Conservation (phyloP, 2,888 invertebrate species). For the Pseudococcus longispinus region DNA sequence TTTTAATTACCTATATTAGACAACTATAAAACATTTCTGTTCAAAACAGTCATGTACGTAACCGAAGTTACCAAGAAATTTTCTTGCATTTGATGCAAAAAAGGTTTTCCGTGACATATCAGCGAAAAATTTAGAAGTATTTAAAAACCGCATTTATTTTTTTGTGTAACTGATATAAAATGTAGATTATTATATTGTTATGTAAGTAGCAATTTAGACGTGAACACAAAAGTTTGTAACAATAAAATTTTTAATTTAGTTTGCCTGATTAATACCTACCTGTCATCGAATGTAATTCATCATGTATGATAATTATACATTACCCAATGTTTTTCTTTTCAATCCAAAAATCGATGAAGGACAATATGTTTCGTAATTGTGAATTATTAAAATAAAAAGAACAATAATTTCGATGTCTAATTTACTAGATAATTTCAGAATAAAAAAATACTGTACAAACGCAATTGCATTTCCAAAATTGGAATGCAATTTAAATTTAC, state of each 20-base stretch:
- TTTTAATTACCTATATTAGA: not conserved
- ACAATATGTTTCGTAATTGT: not conserved
- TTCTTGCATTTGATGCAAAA: not conserved
- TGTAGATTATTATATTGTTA: not conserved
- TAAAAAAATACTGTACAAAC: not conserved
- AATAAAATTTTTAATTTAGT: not conserved
- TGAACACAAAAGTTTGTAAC: not conserved
- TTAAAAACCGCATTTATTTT: not conserved
- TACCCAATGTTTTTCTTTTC: not conserved
- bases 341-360: not conserved
- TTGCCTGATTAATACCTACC: not conserved
- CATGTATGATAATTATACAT: not conserved
- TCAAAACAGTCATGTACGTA: not conserved
- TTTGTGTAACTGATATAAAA: not conserved
- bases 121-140: not conserved
- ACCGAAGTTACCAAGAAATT: slow-evolving; percentile 22
- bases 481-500: not conserved
- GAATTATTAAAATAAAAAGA: not conserved
- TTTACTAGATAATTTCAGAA: not conserved
- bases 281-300: not conserved
- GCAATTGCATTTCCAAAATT: not conserved
- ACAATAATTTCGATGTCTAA: not conserved
- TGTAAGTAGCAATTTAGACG: not conserved
- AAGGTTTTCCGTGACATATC: slow-evolving; percentile 13
- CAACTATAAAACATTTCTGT: not conserved